Conservation (phyloP, 2,797 vertebrate species). For the Diceros bicornis region DNA sequence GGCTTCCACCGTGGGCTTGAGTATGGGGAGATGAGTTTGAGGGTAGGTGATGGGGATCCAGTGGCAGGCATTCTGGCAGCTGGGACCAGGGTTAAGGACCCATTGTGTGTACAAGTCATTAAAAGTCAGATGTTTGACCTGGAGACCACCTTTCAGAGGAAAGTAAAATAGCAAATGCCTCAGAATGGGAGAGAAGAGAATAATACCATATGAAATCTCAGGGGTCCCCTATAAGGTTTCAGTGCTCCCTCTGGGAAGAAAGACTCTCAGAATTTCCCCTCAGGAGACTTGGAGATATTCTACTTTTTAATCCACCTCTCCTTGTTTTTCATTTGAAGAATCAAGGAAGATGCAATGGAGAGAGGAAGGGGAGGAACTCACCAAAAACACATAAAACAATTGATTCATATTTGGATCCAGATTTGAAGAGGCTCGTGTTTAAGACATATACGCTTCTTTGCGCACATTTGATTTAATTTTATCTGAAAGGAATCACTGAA, state of each 20-base stretch:
- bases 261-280: not conserved
- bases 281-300: not conserved
- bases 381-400: constrained; percentile 23
- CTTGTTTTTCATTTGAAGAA: not conserved
- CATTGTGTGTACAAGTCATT: not conserved
- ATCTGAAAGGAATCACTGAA: not conserved
- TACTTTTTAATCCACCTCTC: not conserved
- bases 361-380: not conserved
- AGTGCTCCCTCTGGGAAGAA: not conserved
- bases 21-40: not conserved
- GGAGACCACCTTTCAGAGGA: not conserved
- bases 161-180: not conserved
- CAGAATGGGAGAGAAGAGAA: not conserved
- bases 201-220: not conserved
- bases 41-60: not conserved
- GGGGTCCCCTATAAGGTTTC: not conserved
- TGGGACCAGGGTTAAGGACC: not conserved
- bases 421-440: not conserved
- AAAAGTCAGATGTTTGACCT: not conserved
- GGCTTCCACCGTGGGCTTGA: not conserved
- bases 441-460: not conserved
- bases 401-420: constrained; percentile 30
- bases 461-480: not conserved
- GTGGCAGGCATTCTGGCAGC: not conserved
- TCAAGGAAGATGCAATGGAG: not conserved